phyloP scores from a whole-genome alignment of 2,797 vertebrate species.

The Pangasius larnaudii region DNA sequence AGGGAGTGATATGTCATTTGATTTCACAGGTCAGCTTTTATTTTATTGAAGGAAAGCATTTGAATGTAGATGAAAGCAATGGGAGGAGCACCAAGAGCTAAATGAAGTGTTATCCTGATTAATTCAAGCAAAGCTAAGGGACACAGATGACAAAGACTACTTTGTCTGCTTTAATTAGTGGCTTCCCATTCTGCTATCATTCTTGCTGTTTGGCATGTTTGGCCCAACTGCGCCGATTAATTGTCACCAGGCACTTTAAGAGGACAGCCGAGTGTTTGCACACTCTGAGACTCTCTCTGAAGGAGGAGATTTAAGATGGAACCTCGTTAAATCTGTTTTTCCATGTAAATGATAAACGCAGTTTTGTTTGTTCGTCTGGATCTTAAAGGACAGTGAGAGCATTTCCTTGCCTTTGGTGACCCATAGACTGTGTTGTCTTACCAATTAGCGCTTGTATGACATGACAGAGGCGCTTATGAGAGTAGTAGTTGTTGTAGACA shows the following conservation, averaged over 20 bases:
- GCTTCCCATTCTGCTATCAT: constrained; percentile 35
- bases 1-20: constrained; percentile 16
- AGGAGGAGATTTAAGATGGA: constrained; percentile 2
- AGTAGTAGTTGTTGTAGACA: constrained; percentile 35
- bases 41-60: constrained; percentile 47
- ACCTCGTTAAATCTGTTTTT: constrained; percentile 3
- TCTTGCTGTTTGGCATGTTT: constrained; percentile 46
- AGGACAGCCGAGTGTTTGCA: neutral
- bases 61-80: constrained; percentile 38
- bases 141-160: constrained; percentile 44
- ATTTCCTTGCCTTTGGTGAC: constrained; percentile 17
- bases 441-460: constrained; percentile 23
- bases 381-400: neutral
- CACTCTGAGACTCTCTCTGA: constrained; percentile 2
- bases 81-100: constrained; percentile 33
- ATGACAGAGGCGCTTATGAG: constrained; percentile 33
- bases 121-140: constrained; percentile 48
- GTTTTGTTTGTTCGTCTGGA: neutral
- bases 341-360: neutral
- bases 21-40: constrained; percentile 35
- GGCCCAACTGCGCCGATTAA: constrained; percentile 49
- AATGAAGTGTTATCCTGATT: constrained; percentile 56
- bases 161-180: constrained; percentile 52
- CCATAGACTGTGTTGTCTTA: neutral
- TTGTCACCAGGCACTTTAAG: constrained; percentile 36